Conservation (phyloP, 1,140 invertebrate genomes). For the Drosophila navojoa region DNA sequence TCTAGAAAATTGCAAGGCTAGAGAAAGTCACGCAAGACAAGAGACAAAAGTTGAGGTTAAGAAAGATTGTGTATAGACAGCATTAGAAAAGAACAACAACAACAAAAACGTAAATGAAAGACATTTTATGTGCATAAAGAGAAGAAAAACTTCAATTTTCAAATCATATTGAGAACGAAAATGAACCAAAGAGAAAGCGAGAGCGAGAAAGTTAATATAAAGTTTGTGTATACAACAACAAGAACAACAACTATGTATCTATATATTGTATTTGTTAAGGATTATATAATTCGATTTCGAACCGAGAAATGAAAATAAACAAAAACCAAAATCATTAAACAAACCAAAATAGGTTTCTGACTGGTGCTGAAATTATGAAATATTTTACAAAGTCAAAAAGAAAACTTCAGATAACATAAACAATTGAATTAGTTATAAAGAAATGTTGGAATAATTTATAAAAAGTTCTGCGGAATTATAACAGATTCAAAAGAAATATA, state of each 20-base stretch:
- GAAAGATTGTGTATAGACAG: constrained; percentile 21
- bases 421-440: constrained; percentile 31
- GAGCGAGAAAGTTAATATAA: constrained; percentile 24
- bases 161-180: constrained; percentile 3
- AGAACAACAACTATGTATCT: constrained; percentile 82
- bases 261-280: constrained; percentile 72
- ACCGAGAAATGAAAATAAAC: constrained; percentile 37
- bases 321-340: constrained; percentile 34
- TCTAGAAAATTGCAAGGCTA: constrained; percentile 69
- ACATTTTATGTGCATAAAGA: neutral
- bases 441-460: constrained; percentile 58
- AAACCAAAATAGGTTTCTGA: constrained; percentile 52
- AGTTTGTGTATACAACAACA: constrained; percentile 76
- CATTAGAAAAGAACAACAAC: constrained; percentile 23
- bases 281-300: constrained; percentile 60
- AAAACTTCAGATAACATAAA: constrained; percentile 13
- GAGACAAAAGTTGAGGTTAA: constrained; percentile 28
- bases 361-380: constrained; percentile 71
- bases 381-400: constrained; percentile 59
- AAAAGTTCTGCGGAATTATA: constrained; percentile 68
- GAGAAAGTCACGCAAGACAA: constrained; percentile 74
- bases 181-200: constrained; percentile 5
- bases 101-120: too few species aligned
- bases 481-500: constrained; percentile 38
- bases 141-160: neutral